These are phyloP conservation scores for Taxidea taxus DNA, from an alignment of 2,113 vertebrate genomes.

Conservation along the genomic window DNA sequence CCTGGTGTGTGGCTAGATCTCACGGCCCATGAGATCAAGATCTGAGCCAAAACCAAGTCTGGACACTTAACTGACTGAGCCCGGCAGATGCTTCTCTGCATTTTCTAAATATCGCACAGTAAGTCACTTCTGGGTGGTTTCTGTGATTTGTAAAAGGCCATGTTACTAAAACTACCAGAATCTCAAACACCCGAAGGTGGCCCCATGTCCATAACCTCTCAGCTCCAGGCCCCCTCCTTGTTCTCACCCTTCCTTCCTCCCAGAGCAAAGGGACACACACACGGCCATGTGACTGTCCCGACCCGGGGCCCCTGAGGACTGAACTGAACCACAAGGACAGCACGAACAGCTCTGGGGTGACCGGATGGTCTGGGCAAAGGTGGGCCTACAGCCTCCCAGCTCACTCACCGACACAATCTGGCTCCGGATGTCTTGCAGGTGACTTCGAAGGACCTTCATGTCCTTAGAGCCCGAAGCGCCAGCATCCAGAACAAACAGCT, in stretches of 20 bases:
- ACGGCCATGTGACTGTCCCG: fast-evolving
- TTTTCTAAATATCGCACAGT: background rate
- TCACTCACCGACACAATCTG: conserved; percentile 90
- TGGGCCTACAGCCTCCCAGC: fast-evolving
- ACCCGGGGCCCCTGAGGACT: background rate
- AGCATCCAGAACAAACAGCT: conserved; percentile 94
- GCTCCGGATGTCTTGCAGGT: conserved; percentile 93
- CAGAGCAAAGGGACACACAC: background rate
- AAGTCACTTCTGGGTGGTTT: background rate
- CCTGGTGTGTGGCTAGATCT: background rate
- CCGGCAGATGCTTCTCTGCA: background rate
- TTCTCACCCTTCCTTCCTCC: background rate
- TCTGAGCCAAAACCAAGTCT: background rate
- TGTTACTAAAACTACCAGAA: background rate
- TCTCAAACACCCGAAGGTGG: background rate
- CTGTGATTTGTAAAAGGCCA: background rate
- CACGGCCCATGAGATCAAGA: background rate
- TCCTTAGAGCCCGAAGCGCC: conserved; percentile 96
- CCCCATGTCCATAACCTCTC: background rate
- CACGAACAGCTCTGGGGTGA: background rate
- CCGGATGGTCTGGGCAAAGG: fast-evolving
- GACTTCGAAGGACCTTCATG: conserved; percentile 94
- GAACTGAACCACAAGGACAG: background rate
- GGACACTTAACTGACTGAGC: background rate
- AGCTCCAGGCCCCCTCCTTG: fast-evolving